Evolutionary conservation across 2,888 invertebrate genomes (phyloP).

Genomic region (Drosophila borealis): DNA sequence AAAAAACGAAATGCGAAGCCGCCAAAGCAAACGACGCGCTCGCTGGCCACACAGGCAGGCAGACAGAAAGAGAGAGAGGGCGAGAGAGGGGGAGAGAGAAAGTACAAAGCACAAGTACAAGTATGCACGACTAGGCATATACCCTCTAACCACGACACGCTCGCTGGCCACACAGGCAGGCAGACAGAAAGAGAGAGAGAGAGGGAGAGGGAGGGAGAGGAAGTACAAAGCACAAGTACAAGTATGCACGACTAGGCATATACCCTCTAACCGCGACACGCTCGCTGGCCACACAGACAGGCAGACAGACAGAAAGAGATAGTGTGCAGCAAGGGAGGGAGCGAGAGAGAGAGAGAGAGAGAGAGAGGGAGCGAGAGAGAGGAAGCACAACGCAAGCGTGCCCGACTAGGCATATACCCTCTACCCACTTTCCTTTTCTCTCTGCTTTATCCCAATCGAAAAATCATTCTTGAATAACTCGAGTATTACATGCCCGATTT

Average conservation of each 20-base stretch:
- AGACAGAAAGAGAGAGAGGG: conserved; percentile 1
- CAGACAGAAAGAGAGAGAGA: not conserved
- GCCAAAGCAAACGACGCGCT: conserved; percentile 25
- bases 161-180: too few species aligned
- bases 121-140: not conserved
- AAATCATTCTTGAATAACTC: too few species aligned
- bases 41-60: conserved; percentile 3
- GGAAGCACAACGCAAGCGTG: too few species aligned
- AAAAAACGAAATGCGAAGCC: conserved; percentile 20
- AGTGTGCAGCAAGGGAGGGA: not conserved
- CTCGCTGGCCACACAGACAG: too few species aligned
- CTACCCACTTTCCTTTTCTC: too few species aligned
- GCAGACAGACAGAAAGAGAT: not conserved
- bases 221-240: not conserved
- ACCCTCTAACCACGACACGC: not conserved
- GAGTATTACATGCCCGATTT: too few species aligned
- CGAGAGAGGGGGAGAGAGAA: not conserved
- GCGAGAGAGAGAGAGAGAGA: not conserved
- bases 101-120: not conserved
- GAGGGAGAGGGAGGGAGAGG: not conserved
- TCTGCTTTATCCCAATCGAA: too few species aligned
- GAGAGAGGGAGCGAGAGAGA: not conserved
- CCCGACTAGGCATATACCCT: not conserved
- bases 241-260: not conserved
- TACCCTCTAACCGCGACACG: not conserved